A percentile compares a stretch with the other conserved stretches of the same genome.
phyloP scores from a whole-genome alignment of 2,888 invertebrate species.

The Rhyacophila evoluta region DNA sequence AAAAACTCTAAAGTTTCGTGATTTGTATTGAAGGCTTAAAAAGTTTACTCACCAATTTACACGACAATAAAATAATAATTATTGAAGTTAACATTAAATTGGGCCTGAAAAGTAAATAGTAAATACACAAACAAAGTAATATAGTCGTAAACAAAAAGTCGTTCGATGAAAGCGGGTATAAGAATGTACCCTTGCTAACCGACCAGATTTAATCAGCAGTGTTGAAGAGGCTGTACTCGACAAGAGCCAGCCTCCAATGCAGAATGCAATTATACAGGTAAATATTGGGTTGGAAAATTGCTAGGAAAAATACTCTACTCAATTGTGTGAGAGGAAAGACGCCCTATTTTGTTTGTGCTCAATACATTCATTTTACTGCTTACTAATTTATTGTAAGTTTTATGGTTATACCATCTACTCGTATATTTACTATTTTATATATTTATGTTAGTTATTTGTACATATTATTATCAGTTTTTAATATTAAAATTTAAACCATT shows the following conservation, averaged over 20 bases:
- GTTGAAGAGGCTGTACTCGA: slow-evolving; percentile 48
- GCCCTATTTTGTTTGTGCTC: too few relatives aligned
- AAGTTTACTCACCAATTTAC: slow-evolving; percentile 40
- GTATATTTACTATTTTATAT: too few relatives aligned
- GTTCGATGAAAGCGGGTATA: slow-evolving; percentile 15
- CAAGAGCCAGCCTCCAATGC: slow-evolving; percentile 35
- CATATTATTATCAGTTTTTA: too few relatives aligned
- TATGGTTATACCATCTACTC: too few relatives aligned
- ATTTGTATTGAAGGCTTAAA: slow-evolving; percentile 29
- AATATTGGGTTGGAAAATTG: slow-evolving; percentile 47
- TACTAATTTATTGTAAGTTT: too few relatives aligned
- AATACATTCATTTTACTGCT: too few relatives aligned
- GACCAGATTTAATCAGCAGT: slow-evolving; percentile 51
- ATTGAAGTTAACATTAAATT: slow-evolving; percentile 25
- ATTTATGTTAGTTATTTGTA: too few relatives aligned
- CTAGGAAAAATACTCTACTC: slow-evolving; percentile 38
- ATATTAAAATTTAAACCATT: too few relatives aligned
- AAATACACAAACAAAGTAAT: slow-evolving; percentile 37
- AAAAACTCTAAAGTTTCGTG: slow-evolving; percentile 26
- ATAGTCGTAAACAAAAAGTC: slow-evolving; percentile 26
- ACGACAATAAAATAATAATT: slow-evolving; percentile 28
- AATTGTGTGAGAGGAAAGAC: too few relatives aligned
- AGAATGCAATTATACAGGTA: slow-evolving; percentile 51
- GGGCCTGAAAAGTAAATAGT: slow-evolving; percentile 27
- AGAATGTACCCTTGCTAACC: slow-evolving; percentile 29